Percentiles rank a stretch among this genome's conserved stretches.
phyloP scores from a whole-genome alignment of 2,113 vertebrate genomes.

The Columba livia region DNA sequence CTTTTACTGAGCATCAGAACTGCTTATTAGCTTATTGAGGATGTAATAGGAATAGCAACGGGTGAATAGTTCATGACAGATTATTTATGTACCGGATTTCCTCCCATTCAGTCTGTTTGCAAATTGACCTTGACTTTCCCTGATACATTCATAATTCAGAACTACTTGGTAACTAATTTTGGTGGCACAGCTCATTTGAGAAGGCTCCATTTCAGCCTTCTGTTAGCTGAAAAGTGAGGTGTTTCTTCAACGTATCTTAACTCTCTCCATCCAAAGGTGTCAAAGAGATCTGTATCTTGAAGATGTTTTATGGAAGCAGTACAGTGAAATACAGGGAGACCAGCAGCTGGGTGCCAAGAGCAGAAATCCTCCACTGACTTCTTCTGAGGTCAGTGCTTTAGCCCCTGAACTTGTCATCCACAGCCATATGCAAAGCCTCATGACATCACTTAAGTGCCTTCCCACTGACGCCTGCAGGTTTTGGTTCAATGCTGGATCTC shows the following conservation, averaged over 20 bases:
- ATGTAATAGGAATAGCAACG: not conserved
- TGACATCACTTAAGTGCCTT: not conserved
- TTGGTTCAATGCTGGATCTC: not conserved
- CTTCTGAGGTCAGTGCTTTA: not conserved
- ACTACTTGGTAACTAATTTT: not conserved
- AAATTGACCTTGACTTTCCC: slow-evolving; percentile 4
- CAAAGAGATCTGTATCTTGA: not conserved
- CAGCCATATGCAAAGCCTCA: not conserved
- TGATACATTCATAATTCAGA: not conserved
- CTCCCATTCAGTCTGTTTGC: not conserved
- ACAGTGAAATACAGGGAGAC: not conserved
- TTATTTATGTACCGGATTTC: slow-evolving; percentile 8
- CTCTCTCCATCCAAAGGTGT: not conserved
- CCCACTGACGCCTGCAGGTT: not conserved
- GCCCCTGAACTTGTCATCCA: not conserved
- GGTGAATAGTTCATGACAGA: slow-evolving; percentile 11
- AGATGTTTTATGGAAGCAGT: not conserved
- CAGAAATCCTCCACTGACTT: not conserved
- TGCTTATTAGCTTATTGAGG: not conserved
- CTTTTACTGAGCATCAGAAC: not conserved
- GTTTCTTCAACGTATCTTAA: not conserved
- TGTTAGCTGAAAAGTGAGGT: not conserved
- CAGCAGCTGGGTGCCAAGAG: not conserved
- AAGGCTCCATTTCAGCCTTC: not conserved
- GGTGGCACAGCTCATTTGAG: not conserved